These are phyloP conservation scores for Myripristis murdjan DNA, from an alignment of 2,797 vertebrate genomes.

Conservation along the genomic window DNA sequence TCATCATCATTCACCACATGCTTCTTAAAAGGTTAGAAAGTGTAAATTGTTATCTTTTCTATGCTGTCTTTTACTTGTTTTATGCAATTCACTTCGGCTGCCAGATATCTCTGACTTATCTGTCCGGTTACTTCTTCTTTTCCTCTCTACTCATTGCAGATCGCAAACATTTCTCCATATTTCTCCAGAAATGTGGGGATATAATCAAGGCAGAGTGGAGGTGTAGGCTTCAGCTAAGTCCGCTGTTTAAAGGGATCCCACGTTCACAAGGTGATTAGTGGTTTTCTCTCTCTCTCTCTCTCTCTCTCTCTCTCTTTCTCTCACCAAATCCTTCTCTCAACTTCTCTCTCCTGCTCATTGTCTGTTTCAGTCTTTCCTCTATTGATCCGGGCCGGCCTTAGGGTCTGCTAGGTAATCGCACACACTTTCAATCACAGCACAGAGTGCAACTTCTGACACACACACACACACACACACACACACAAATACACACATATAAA, in stretches of 20 bases:
- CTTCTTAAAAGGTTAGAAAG: too few relatives aligned
- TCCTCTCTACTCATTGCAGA: too few relatives aligned
- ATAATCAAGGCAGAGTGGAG: conserved; percentile 38
- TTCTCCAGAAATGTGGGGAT: too few relatives aligned
- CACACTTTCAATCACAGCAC: conserved; percentile 43
- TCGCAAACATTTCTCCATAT: too few relatives aligned
- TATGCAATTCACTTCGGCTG: background rate
- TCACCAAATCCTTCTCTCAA: conserved; percentile 14
- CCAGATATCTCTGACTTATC: too few relatives aligned
- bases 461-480: background rate
- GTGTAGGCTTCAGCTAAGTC: too few relatives aligned
- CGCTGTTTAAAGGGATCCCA: conserved; percentile 49
- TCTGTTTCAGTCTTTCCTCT: conserved; percentile 37
- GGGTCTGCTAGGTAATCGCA: conserved; percentile 43
- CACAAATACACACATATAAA: background rate
- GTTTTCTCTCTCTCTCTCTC: conserved; percentile 13
- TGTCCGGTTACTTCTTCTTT: too few relatives aligned
- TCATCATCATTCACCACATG: too few relatives aligned
- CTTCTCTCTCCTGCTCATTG: conserved; percentile 16
- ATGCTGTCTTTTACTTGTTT: background rate
- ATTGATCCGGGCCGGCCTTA: conserved; percentile 47
- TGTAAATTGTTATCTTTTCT: too few relatives aligned
- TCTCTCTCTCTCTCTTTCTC: background rate
- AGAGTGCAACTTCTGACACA: conserved; percentile 22
- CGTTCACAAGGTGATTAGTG: conserved; percentile 40